Conservation (phyloP, 2,113 vertebrate species). For the Odocoileus hemionus region DNA sequence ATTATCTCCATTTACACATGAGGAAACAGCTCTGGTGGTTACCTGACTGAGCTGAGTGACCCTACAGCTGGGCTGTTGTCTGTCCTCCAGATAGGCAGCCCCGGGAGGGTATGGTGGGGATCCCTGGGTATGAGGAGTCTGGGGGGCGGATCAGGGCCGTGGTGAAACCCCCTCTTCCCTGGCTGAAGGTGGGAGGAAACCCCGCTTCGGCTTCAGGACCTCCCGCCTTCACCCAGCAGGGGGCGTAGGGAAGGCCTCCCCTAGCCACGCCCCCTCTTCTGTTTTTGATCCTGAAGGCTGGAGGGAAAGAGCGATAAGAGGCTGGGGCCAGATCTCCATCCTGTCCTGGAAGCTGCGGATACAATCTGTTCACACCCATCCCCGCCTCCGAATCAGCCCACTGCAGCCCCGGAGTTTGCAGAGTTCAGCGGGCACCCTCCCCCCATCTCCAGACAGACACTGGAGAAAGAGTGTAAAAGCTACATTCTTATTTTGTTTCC, state of each 20-base stretch:
- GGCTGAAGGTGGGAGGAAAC: background rate
- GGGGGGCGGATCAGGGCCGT: background rate
- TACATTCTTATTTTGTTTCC: constrained; percentile 49
- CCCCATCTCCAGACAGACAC: background rate
- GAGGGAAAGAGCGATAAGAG: constrained; percentile 14
- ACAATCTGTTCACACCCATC: constrained; percentile 48
- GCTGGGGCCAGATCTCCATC: constrained; percentile 9
- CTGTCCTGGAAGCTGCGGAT: constrained; percentile 53
- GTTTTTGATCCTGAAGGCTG: constrained; percentile 16
- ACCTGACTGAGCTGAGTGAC: background rate
- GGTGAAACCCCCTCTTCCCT: background rate
- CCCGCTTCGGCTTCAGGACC: background rate
- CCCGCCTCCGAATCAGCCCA: background rate
- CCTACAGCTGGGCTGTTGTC: background rate
- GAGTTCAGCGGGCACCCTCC: background rate
- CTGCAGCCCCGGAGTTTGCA: background rate
- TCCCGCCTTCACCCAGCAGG: background rate
- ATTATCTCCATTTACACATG: background rate
- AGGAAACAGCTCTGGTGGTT: background rate
- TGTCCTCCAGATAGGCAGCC: background rate
- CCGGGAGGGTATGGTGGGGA: background rate
- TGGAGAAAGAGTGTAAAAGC: constrained; percentile 40
- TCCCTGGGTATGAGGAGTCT: background rate
- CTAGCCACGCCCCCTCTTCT: background rate
- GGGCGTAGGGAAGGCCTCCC: background rate